Conservation (phyloP, 2,888 invertebrate genomes). For the Iselma pallidipennis region DNA sequence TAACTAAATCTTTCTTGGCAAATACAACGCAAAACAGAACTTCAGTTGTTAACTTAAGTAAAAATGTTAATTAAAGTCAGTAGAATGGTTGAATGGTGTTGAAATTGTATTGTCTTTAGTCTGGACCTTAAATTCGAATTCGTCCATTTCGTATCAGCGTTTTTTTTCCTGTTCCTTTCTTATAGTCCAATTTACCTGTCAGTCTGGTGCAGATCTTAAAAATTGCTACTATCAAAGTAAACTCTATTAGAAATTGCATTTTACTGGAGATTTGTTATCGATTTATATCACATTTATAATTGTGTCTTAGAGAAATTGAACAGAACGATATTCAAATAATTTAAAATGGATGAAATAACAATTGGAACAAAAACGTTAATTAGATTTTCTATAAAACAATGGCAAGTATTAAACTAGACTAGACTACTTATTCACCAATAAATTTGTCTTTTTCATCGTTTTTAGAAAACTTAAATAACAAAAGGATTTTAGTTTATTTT, state of each 20-base stretch:
- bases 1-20: not conserved
- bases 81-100: constrained; percentile 15
- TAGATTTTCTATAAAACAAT: constrained; percentile 18
- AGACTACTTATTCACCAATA: constrained; percentile 7
- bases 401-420: constrained; percentile 5
- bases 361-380: constrained; percentile 8
- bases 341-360: not conserved
- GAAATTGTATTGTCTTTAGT: constrained; percentile 10
- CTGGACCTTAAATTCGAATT: not conserved
- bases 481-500: constrained; percentile 7
- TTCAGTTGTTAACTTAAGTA: constrained; percentile 6
- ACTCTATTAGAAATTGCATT: not conserved
- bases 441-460: constrained; percentile 21
- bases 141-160: constrained; percentile 3
- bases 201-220: too few species aligned
- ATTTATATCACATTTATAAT: not conserved
- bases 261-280: not conserved
- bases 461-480: constrained; percentile 16
- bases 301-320: not conserved
- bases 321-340: too few species aligned
- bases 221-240: not conserved
- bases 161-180: constrained; percentile 1
- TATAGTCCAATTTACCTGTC: not conserved
- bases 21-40: not conserved
- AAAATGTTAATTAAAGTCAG: constrained; percentile 18